A percentile compares a stretch with the other conserved stretches of the same genome.
Conservation (phyloP, 2,888 invertebrate species). For the Rhodophaea formosa region DNA sequence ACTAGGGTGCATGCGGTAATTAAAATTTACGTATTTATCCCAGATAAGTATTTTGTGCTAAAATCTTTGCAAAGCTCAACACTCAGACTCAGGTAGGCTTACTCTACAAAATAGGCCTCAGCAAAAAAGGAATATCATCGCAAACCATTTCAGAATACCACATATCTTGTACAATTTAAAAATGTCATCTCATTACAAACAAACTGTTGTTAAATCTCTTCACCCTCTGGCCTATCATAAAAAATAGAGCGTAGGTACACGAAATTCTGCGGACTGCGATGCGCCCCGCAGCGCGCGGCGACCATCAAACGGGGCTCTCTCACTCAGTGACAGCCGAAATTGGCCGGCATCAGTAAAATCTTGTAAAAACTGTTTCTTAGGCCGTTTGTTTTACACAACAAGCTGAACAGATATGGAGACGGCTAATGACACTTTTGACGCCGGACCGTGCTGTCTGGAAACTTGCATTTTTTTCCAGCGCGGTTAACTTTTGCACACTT, state of each 20-base stretch:
- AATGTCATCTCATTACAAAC: background rate
- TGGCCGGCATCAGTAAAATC: slow-evolving; percentile 56
- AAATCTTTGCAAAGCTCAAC: too few relatives aligned
- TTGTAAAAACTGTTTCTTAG: slow-evolving; percentile 54
- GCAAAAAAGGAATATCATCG: too few relatives aligned
- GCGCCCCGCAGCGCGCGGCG: slow-evolving; percentile 70
- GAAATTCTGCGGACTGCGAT: slow-evolving; percentile 63
- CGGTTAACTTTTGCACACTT: slow-evolving; percentile 22
- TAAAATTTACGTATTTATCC: too few relatives aligned
- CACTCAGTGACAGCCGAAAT: slow-evolving; percentile 75
- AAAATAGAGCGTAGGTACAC: slow-evolving; percentile 55
- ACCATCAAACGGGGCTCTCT: slow-evolving; percentile 57
- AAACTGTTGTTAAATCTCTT: slow-evolving; percentile 28
- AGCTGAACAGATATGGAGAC: slow-evolving; percentile 47
- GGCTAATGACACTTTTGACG: slow-evolving; percentile 64
- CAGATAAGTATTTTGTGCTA: too few relatives aligned
- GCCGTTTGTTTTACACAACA: slow-evolving; percentile 76
- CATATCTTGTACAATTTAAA: background rate
- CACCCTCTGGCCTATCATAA: slow-evolving; percentile 42
- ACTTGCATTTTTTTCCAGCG: slow-evolving; percentile 31
- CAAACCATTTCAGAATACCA: background rate
- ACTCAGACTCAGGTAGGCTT: too few relatives aligned
- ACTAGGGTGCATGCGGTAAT: too few relatives aligned
- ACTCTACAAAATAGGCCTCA: too few relatives aligned
- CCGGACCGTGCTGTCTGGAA: slow-evolving; percentile 46